Percentiles rank a stretch among this genome's conserved stretches.
Conservation (phyloP, 2,888 invertebrate species). For the Caradrina kadenii region DNA sequence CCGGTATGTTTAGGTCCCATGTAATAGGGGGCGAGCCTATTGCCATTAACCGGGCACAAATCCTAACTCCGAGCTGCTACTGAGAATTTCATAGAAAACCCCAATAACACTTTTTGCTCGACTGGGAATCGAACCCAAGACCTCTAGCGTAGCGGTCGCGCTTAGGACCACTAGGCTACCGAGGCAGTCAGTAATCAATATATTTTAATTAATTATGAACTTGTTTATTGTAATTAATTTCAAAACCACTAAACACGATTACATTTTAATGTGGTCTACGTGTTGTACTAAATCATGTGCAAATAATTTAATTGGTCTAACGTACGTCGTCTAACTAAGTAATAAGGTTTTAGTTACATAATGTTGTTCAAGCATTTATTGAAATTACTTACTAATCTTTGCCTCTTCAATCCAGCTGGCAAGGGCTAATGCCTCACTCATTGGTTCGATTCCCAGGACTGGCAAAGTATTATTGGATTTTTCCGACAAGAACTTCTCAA, state of each 20-base stretch:
- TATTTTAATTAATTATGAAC: conserved; percentile 39
- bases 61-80: too few relatives aligned
- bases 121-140: too few relatives aligned
- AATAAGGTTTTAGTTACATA: conserved; percentile 36
- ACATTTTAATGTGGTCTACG: conserved; percentile 53
- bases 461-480: background rate
- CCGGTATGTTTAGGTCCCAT: too few relatives aligned
- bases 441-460: background rate
- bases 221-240: conserved; percentile 56
- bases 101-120: too few relatives aligned
- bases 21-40: too few relatives aligned
- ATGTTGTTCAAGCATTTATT: conserved; percentile 16
- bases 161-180: too few relatives aligned
- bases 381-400: background rate
- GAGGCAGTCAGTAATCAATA: too few relatives aligned
- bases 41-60: too few relatives aligned
- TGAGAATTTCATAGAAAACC: too few relatives aligned
- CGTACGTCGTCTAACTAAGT: conserved; percentile 24
- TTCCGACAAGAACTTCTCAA: background rate
- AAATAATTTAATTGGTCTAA: conserved; percentile 41
- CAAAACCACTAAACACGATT: conserved; percentile 43
- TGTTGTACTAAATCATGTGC: conserved; percentile 47
- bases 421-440: too few relatives aligned
- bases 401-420: too few relatives aligned
- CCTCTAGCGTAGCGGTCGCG: too few relatives aligned